Conservation (phyloP, 2,888 invertebrate species). For the Stegana nigrithorax region DNA sequence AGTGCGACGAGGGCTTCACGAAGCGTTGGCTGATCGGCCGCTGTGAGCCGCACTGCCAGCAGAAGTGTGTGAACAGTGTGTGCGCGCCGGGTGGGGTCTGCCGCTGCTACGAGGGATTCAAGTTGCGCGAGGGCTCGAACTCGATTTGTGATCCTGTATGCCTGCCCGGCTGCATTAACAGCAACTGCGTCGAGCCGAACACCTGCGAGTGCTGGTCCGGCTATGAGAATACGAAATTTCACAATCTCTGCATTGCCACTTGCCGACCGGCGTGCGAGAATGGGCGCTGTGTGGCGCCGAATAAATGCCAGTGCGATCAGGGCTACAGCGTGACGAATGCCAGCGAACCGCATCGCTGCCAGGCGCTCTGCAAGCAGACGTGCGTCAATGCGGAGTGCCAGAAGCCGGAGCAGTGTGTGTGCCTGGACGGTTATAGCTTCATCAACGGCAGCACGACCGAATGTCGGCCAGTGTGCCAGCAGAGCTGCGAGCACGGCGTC, state of each 20-base stretch:
- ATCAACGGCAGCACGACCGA: conserved; percentile 53
- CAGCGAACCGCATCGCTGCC: conserved; percentile 55
- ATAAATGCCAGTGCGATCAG: conserved; percentile 69
- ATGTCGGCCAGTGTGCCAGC: conserved; percentile 59
- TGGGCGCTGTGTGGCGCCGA: conserved; percentile 69
- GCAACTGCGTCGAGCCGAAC: conserved; percentile 68
- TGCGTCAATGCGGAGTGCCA: conserved; percentile 70
- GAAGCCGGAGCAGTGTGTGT: conserved; percentile 72
- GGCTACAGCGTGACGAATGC: conserved; percentile 59
- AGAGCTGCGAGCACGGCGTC: conserved; percentile 58
- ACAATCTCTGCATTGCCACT: conserved; percentile 53
- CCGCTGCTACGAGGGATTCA: conserved; percentile 71
- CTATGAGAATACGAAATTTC: conserved; percentile 59
- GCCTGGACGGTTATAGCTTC: conserved; percentile 66
- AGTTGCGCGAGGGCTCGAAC: conserved; percentile 48
- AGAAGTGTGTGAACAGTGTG: conserved; percentile 65
- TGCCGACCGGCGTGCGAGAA: conserved; percentile 64
- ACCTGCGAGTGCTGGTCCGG: conserved; percentile 59
- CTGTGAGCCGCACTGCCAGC: conserved; percentile 59
- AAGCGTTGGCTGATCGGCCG: conserved; percentile 58
- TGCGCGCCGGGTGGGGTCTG: conserved; percentile 71
- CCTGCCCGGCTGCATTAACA: conserved; percentile 64
- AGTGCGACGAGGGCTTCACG: conserved; percentile 60
- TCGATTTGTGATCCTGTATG: conserved; percentile 65
- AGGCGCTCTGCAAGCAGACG: conserved; percentile 48